Evolutionary conservation across 2,888 invertebrate genomes (phyloP), one percentile per base, ranked within the genome.

Genomic region (Lasioglossum morio): DNA sequence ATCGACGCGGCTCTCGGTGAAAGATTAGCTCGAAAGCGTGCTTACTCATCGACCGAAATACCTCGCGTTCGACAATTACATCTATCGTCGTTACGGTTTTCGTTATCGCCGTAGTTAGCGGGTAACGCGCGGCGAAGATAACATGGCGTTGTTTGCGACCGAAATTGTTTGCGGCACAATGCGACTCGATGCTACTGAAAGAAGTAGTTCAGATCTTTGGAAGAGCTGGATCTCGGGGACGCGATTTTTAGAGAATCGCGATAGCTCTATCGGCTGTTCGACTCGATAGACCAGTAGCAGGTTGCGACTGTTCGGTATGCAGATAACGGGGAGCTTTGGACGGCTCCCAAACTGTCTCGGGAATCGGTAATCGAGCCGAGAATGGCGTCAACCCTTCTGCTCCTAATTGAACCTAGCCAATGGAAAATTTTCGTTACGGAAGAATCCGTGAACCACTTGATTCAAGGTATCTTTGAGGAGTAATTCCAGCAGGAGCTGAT

Each of bases 271-370:
- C 60, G 16, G 5, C 1, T 27, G 16, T 16, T 60, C 14, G 27
- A 57, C n/a, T 1, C 12, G 57, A 60, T 12, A 27, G 27, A 27
- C 27, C 27, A 27, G 4, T 27, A 60, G 8, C 12, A n/a, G 60
- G n/a, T 27, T 27, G 27, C 14, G 14, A 14, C 14, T 60, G 27
- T 27, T 86, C 85, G 72, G 43, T 37, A n/a, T 8, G n/a, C 30
- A 12, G 88, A 89, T 86, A 88, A 81, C 40, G 72, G 27, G 30
- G 37, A 72, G 19, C 84, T 85, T 89, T 88, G 88, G 69, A 23
- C 75, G 72, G 70, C 70, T 73, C 74, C 4, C 8, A 46, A 2
- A 2, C 10, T 4, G 40, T 16, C 2, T 2, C 27, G 46, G 16
- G 23, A 79, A 16, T 27, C 19, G 57, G n/a, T 19, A 7, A 23